Evolutionary conservation across 2,888 invertebrate genomes (phyloP), one percentile per base, ranked within the genome.

Genomic region (Sepiola atlantica): DNA sequence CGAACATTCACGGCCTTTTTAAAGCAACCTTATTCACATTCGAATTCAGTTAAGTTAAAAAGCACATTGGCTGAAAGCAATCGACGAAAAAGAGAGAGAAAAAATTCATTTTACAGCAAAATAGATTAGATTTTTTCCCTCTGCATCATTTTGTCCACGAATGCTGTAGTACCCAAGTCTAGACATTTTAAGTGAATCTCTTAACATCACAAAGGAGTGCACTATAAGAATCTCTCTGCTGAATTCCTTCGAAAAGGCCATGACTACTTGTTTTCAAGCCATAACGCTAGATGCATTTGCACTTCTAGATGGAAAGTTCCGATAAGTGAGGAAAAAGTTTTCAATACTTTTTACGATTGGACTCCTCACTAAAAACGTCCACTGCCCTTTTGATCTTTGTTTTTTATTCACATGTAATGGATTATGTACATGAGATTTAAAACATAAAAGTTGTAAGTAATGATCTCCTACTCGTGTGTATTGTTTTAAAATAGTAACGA

Each of bases 111-210:
- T 45, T 77, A 77, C n/a, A 77, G n/a, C 77, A 77, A 77, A 32
- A 77, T 32, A 77, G 77, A 77, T 32, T 77, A 77, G 77, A 32
- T 28, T 24, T 61, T 61, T 61, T 77, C 18, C n/a, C 32, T 77
- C n/a, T n/a, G 28, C 77, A n/a, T n/a, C 18, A 77, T 77, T 77
- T 77, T 77, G 77, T n/a, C 32, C 77, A n/a, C n/a, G 32, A n/a
- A 77, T 77, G n/a, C 77, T 77, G n/a, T 77, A n/a, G n/a, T 77
- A n/a, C 77, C 77, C 77, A n/a, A 77, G 77, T 77, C 77, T 77
- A 77, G 77, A 77, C 77, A 45, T 77, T 77, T 77, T 77, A 77
- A 77, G 77, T 77, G 77, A 77, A 77, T n/a, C 77, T 77, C 77
- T n/a, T n/a, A n/a, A n/a, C 77, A 77, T 77, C 32, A 77, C 16